These are phyloP conservation scores for Noctua comes DNA, from an alignment of 2,888 invertebrate species.

Conservation along the genomic window DNA sequence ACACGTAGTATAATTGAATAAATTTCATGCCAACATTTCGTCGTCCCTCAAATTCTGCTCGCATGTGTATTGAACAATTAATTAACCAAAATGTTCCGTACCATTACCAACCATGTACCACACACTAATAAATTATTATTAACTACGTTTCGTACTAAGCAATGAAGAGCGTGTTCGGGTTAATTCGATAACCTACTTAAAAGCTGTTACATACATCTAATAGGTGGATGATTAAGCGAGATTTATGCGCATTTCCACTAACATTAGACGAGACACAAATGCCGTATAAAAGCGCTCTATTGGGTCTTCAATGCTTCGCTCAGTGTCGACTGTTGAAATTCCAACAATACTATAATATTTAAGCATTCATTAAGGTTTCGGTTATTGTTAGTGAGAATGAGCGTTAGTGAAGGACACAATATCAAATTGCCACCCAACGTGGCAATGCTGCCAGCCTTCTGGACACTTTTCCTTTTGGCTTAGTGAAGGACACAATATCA, in stretches of 20 bases:
- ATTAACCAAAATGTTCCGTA: slow-evolving; percentile 72
- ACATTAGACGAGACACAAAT: not conserved
- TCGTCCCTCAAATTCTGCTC: slow-evolving; percentile 32
- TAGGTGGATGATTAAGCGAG: slow-evolving; percentile 5
- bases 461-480: too few species aligned
- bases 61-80: slow-evolving; percentile 69
- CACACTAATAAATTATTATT: slow-evolving; percentile 67
- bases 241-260: slow-evolving; percentile 1
- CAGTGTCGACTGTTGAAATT: not conserved
- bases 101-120: slow-evolving; percentile 66
- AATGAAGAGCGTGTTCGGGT: slow-evolving; percentile 47
- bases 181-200: slow-evolving; percentile 46
- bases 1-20: slow-evolving; percentile 1
- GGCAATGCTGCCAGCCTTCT: too few species aligned
- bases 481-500: too few species aligned
- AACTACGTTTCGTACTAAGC: slow-evolving; percentile 43
- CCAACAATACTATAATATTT: not conserved
- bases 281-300: not conserved
- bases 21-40: slow-evolving; percentile 22
- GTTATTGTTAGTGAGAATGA: not conserved
- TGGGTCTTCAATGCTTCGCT: not conserved
- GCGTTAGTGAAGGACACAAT: not conserved
- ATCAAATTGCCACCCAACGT: too few species aligned
- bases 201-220: slow-evolving; percentile 26
- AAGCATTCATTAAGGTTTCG: not conserved